Evolutionary conservation across 2,888 invertebrate species (phyloP).

Genomic region (Nemotelus nigrinus): DNA sequence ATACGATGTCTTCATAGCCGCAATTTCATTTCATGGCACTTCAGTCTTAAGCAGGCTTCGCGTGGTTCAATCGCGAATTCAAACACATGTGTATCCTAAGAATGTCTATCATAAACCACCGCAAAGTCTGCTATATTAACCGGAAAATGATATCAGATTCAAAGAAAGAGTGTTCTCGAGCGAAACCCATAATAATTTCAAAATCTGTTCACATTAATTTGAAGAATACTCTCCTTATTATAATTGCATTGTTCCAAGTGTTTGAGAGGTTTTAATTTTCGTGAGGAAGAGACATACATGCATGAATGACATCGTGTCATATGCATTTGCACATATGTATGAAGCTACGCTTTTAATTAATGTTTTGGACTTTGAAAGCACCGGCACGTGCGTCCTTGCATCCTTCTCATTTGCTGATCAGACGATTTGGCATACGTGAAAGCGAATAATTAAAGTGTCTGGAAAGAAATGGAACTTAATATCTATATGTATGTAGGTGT

Average conservation of each 20-base stretch:
- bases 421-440: constrained; percentile 1
- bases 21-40: constrained; percentile 9
- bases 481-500: not conserved
- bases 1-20: constrained; percentile 25
- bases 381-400: constrained; percentile 32
- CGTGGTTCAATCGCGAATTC: not conserved
- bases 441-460: not conserved
- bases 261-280: constrained; percentile 17
- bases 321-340: constrained; percentile 14
- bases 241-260: constrained; percentile 30
- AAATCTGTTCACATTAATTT: constrained; percentile 25
- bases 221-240: constrained; percentile 11
- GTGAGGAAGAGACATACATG: not conserved
- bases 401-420: not conserved
- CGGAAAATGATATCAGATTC: not conserved
- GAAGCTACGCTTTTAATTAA: constrained; percentile 32
- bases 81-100: not conserved
- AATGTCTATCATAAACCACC: not conserved
- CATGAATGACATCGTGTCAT: not conserved
- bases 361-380: constrained; percentile 40
- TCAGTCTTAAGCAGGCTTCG: not conserved
- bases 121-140: not conserved
- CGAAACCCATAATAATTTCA: constrained; percentile 28
- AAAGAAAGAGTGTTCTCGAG: not conserved
- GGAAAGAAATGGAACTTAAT: not conserved